Evolutionary conservation across 2,888 invertebrate genomes (phyloP).

Genomic region (Epirrhoe alternata): DNA sequence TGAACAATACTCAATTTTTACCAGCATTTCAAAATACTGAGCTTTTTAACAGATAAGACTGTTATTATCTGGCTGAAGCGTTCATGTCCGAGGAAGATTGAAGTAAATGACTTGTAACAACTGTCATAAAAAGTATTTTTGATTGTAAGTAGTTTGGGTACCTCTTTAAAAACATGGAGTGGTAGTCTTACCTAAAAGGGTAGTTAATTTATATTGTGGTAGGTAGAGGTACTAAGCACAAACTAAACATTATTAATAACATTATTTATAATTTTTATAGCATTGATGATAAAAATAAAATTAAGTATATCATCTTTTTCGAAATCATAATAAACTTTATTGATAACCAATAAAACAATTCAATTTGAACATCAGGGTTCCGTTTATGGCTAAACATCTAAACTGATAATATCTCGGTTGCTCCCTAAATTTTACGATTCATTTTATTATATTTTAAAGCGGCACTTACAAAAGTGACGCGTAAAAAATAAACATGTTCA

Average conservation of each 20-base stretch:
- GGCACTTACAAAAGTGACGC: conserved; percentile 51
- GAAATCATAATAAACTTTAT: conserved; percentile 46
- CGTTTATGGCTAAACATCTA: conserved; percentile 28
- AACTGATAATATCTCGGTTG: conserved; percentile 33
- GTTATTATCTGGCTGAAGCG: conserved; percentile 20
- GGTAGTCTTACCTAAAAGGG: too few species aligned
- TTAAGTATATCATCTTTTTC: conserved; percentile 13
- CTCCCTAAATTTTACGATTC: conserved; percentile 32
- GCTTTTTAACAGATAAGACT: conserved; percentile 13
- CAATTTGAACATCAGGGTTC: conserved; percentile 42
- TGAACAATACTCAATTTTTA: conserved; percentile 42
- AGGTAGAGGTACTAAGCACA: too few species aligned
- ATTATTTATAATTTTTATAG: not conserved
- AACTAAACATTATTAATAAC: too few species aligned
- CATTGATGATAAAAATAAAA: conserved; percentile 28
- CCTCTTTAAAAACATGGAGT: too few species aligned
- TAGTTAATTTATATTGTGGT: too few species aligned
- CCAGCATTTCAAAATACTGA: conserved; percentile 21
- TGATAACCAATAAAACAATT: conserved; percentile 51
- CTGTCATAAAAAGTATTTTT: not conserved
- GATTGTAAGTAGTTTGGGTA: too few species aligned
- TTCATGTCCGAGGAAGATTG: conserved; percentile 26
- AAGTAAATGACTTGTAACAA: not conserved
- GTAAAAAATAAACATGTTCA: conserved; percentile 49
- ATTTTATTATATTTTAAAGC: conserved; percentile 37